A percentile compares a stretch with the other conserved stretches of the same genome.
Evolutionary conservation across 2,113 vertebrate species (phyloP).

Genomic region (Raja brachyura): DNA sequence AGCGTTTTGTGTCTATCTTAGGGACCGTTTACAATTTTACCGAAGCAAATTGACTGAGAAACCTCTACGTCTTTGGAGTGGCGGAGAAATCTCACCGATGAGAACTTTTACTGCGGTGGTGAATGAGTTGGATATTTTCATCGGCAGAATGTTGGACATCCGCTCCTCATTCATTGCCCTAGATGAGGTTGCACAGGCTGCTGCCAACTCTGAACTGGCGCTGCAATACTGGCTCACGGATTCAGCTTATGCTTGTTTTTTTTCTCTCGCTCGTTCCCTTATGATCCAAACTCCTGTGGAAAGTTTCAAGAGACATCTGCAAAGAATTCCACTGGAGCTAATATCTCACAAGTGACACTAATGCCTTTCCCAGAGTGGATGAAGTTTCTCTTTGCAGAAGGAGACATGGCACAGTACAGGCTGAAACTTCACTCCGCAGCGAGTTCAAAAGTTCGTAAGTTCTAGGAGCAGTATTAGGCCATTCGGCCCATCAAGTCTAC

Average conservation of each 20-base stretch:
- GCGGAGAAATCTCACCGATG: too few species aligned
- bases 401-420: neutral
- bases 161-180: neutral
- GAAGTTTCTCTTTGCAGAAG: neutral
- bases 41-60: too few species aligned
- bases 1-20: too few species aligned
- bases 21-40: too few species aligned
- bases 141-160: neutral
- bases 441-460: too few species aligned
- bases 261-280: neutral
- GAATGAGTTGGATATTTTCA: neutral
- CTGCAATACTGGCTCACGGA: neutral
- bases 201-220: neutral
- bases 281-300: neutral
- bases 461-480: too few species aligned
- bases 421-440: neutral
- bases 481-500: too few species aligned
- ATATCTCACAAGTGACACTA: neutral
- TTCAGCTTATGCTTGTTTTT: too few species aligned
- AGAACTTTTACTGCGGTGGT: neutral
- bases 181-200: neutral
- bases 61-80: too few species aligned
- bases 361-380: neutral
- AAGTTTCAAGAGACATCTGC: neutral
- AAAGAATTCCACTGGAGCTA: neutral